Evolutionary conservation across 1,140 invertebrate species (phyloP).

Genomic region (Tenebrio molitor): DNA sequence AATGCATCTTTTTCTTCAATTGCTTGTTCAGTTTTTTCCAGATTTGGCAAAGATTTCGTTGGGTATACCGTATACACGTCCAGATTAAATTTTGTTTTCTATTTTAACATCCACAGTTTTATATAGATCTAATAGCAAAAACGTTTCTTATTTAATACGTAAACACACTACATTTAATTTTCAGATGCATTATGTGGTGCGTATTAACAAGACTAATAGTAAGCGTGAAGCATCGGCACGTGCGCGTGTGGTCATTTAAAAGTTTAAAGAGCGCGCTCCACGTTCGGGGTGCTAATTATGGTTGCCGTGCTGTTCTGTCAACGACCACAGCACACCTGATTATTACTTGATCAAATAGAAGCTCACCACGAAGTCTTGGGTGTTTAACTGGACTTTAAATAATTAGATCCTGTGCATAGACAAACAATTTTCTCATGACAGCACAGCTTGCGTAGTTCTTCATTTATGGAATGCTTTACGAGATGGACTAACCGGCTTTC

Average conservation of each 20-base stretch:
- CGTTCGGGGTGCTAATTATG: slow-evolving; percentile 56
- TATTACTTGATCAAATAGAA: slow-evolving; percentile 55
- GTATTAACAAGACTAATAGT: slow-evolving; percentile 10
- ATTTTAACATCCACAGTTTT: too few species aligned
- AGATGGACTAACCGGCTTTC: too few species aligned
- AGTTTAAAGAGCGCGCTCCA: slow-evolving; percentile 55
- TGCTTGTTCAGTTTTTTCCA: neutral
- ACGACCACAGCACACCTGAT: slow-evolving; percentile 54
- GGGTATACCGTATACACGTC: too few species aligned
- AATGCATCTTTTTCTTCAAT: slow-evolving; percentile 9
- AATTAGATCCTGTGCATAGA: slow-evolving; percentile 30
- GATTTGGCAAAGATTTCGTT: too few species aligned
- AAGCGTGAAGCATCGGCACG: slow-evolving; percentile 40
- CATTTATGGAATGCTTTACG: slow-evolving; percentile 36
- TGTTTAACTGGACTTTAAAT: slow-evolving; percentile 49
- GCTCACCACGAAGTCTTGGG: slow-evolving; percentile 28
- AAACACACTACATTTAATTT: too few species aligned
- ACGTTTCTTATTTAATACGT: too few species aligned
- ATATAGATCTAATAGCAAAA: too few species aligned
- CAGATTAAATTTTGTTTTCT: too few species aligned
- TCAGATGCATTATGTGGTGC: too few species aligned
- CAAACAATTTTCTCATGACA: slow-evolving; percentile 19
- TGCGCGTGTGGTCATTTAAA: slow-evolving; percentile 55
- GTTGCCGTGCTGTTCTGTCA: slow-evolving; percentile 53
- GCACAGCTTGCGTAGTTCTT: too few species aligned